Percentiles rank a stretch among this genome's conserved stretches.
Conservation (phyloP, 2,888 invertebrate genomes). For the Girardia tigrina region DNA sequence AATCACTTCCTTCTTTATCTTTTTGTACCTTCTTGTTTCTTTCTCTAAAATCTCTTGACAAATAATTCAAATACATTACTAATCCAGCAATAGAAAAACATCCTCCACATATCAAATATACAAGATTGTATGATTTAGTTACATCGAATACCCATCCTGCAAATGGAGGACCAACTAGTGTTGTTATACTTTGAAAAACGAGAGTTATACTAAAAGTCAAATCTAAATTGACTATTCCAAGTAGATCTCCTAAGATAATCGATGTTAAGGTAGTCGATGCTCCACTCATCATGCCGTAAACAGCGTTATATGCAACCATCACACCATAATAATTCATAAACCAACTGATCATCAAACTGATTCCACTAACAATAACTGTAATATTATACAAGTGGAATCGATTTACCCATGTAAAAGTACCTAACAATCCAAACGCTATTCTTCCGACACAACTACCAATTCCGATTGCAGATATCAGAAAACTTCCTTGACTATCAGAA, state of each 20-base stretch:
- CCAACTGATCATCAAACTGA: constrained; percentile 68
- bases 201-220: constrained; percentile 81
- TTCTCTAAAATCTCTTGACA: too few relatives aligned
- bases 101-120: too few relatives aligned
- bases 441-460: constrained; percentile 81
- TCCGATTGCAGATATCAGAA: constrained; percentile 72
- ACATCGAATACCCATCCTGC: too few relatives aligned
- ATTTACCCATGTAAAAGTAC: constrained; percentile 60
- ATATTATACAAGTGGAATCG: constrained; percentile 74
- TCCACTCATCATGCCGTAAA: constrained; percentile 51
- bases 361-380: constrained; percentile 71
- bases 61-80: too few relatives aligned
- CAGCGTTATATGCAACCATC: constrained; percentile 61
- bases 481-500: constrained; percentile 53
- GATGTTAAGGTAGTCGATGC: constrained; percentile 91
- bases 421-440: constrained; percentile 55
- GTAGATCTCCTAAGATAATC: constrained; percentile 77
- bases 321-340: constrained; percentile 62
- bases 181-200: constrained; percentile 81
- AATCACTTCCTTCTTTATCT: too few relatives aligned
- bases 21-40: too few relatives aligned
- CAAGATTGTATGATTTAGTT: too few relatives aligned
- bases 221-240: constrained; percentile 80
- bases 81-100: too few relatives aligned
- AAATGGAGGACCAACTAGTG: constrained; percentile 76